These are phyloP conservation scores for Dipodomys merriami DNA, from an alignment of 2,113 vertebrate genomes.

Conservation along the genomic window DNA sequence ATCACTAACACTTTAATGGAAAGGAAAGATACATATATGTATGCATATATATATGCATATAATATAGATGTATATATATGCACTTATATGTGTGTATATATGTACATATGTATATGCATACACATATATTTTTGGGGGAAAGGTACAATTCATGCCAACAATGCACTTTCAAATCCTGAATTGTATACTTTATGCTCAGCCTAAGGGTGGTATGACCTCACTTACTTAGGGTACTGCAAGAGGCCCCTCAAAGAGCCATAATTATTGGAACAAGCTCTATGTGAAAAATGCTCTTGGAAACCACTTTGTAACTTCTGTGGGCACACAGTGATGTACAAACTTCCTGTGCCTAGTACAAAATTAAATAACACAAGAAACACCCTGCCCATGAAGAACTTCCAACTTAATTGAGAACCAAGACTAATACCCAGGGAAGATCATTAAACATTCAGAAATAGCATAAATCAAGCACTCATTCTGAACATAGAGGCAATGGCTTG, in stretches of 20 bases:
- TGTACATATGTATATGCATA: too few relatives aligned
- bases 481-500: not conserved
- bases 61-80: too few relatives aligned
- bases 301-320: not conserved
- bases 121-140: not conserved
- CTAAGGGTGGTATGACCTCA: not conserved
- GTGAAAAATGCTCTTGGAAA: slow-evolving; percentile 19
- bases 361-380: not conserved
- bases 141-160: not conserved
- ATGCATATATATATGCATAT: too few relatives aligned
- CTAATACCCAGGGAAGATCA: not conserved
- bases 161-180: not conserved
- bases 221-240: not conserved
- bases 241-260: not conserved
- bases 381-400: not conserved
- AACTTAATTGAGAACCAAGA: not conserved
- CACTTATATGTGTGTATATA: too few relatives aligned
- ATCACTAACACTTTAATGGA: not conserved
- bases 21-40: not conserved
- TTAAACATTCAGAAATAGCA: not conserved
- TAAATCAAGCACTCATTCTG: not conserved
- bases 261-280: not conserved
- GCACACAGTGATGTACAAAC: not conserved
- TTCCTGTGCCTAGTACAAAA: not conserved
- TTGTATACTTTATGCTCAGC: not conserved